phyloP scores from a whole-genome alignment of 2,888 invertebrate genomes.

The Dascillus cervinus region DNA sequence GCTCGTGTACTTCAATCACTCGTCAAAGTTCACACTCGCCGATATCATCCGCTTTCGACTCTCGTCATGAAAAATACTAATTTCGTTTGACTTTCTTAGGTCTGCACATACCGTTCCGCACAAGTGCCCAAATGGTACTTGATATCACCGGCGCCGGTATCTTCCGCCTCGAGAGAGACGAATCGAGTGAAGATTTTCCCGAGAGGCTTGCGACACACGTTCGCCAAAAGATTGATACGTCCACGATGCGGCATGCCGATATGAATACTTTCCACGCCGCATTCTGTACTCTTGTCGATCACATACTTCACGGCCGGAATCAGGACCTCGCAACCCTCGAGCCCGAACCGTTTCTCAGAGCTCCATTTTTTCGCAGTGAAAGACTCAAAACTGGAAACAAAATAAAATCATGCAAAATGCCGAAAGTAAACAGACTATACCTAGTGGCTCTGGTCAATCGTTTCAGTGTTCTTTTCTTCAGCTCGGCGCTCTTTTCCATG shows the following conservation, averaged over 20 bases:
- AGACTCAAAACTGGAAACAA: slow-evolving; percentile 84
- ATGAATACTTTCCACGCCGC: slow-evolving; percentile 93
- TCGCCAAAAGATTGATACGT: slow-evolving; percentile 81
- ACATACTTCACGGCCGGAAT: slow-evolving; percentile 98
- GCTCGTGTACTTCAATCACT: no score
- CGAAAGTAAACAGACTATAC: no score
- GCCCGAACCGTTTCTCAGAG: slow-evolving; percentile 97
- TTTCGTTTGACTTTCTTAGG: slow-evolving; percentile 5
- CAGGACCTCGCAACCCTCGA: slow-evolving; percentile 97
- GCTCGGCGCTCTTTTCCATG: background rate
- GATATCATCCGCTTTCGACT: no score
- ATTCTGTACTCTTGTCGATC: slow-evolving; percentile 89
- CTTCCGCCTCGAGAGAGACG: slow-evolving; percentile 83
- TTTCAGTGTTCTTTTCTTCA: background rate
- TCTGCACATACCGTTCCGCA: slow-evolving; percentile 62
- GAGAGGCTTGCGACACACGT: slow-evolving; percentile 84
- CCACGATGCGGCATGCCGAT: slow-evolving; percentile 91
- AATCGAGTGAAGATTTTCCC: slow-evolving; percentile 88
- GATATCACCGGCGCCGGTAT: slow-evolving; percentile 85
- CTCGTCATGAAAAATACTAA: background rate
- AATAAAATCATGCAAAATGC: no score
- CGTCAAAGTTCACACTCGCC: no score
- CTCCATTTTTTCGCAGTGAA: slow-evolving; percentile 98
- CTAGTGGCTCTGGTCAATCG: background rate
- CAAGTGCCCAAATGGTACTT: slow-evolving; percentile 87